Conservation (phyloP, 2,113 vertebrate genomes). For the Sigmodon hispidus region DNA sequence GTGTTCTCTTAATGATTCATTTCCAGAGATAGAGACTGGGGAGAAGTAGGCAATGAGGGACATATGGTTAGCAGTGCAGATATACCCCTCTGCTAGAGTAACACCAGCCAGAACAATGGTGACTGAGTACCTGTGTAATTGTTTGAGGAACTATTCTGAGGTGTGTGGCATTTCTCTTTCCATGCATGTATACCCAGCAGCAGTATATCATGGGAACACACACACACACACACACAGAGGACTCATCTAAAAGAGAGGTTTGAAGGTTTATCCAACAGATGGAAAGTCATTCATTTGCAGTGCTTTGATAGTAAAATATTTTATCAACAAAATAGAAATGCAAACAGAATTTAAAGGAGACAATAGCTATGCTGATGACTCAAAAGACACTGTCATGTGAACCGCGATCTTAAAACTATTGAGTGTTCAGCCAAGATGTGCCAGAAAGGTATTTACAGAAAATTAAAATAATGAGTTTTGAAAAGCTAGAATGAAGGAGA, state of each 20-base stretch:
- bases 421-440: neutral
- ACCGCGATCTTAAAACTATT: neutral
- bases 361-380: neutral
- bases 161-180: neutral
- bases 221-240: neutral
- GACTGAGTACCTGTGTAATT: neutral
- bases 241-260: neutral
- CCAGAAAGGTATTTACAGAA: neutral
- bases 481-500: neutral
- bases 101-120: neutral
- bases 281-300: constrained; percentile 20
- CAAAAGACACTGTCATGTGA: neutral
- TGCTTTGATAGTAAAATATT: neutral
- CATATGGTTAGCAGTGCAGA: neutral
- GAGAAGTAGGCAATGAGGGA: neutral
- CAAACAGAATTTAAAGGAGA: neutral
- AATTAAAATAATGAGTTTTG: constrained; percentile 57
- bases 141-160: neutral
- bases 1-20: neutral
- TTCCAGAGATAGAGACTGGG: neutral
- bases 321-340: neutral
- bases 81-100: neutral
- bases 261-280: neutral
- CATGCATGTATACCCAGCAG: neutral
- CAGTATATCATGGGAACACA: neutral